Percentiles rank a stretch among this genome's conserved stretches.
Conservation (phyloP, 2,797 vertebrate species). For the Eupleurogrammus muticus region DNA sequence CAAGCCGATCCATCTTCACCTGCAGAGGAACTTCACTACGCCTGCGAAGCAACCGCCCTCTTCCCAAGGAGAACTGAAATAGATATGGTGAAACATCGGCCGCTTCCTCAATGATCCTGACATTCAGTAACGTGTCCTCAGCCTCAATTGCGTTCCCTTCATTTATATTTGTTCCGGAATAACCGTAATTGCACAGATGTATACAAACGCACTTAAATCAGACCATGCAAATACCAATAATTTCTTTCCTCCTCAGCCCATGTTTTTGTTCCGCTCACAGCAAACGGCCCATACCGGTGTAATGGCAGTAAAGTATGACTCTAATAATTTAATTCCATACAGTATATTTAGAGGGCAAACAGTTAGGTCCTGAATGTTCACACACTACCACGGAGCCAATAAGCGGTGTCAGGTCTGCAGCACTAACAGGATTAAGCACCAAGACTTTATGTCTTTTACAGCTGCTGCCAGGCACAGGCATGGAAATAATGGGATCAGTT, state of each 20-base stretch:
- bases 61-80: constrained; percentile 79
- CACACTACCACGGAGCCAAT: constrained; percentile 77
- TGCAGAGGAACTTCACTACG: constrained; percentile 65
- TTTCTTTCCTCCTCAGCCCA: constrained; percentile 7
- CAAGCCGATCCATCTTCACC: constrained; percentile 80
- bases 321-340: constrained; percentile 74
- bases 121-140: constrained; percentile 31
- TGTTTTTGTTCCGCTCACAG: constrained; percentile 41
- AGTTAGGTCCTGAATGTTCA: constrained; percentile 77
- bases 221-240: not conserved
- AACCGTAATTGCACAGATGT: constrained; percentile 1
- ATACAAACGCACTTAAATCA: constrained; percentile 3
- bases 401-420: constrained; percentile 81
- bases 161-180: constrained; percentile 16
- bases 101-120: constrained; percentile 53
- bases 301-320: constrained; percentile 55
- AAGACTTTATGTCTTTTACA: constrained; percentile 86
- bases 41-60: constrained; percentile 70
- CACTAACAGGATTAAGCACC: constrained; percentile 86
- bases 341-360: constrained; percentile 80
- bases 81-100: constrained; percentile 60
- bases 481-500: constrained; percentile 85
- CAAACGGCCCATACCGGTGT: constrained; percentile 41
- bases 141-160: not conserved
- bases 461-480: constrained; percentile 79